phyloP scores from a whole-genome alignment of 92 coral and sea anemone genomes.

The Porites lobata region DNA sequence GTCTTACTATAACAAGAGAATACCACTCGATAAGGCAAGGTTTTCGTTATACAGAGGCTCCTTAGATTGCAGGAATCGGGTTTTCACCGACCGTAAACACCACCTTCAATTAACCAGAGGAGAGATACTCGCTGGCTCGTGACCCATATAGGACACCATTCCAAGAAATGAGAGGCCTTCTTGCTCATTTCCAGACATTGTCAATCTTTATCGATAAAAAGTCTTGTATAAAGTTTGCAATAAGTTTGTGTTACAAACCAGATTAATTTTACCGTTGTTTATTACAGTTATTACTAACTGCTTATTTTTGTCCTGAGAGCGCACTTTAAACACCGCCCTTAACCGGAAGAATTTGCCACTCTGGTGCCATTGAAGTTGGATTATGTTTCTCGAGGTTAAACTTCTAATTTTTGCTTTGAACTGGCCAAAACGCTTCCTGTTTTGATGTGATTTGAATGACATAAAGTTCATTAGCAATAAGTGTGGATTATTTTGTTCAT shows the following conservation, averaged over 20 bases:
- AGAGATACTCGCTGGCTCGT: too few relatives aligned
- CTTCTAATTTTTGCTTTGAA: not conserved
- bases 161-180: too few relatives aligned
- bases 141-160: too few relatives aligned
- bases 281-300: too few relatives aligned
- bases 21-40: too few relatives aligned
- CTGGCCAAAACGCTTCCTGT: slow-evolving; percentile 22
- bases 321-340: slow-evolving; percentile 7
- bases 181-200: too few relatives aligned
- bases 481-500: not conserved
- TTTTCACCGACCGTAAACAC: too few relatives aligned
- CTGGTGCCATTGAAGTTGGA: not conserved
- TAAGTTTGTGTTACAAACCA: not conserved
- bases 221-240: not conserved
- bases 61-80: too few relatives aligned
- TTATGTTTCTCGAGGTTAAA: slow-evolving; percentile 19
- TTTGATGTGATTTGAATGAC: slow-evolving; percentile 13
- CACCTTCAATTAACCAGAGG: too few relatives aligned
- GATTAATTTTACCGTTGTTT: not conserved
- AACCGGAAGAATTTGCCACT: slow-evolving; percentile 32
- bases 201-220: not conserved
- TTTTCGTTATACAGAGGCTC: too few relatives aligned
- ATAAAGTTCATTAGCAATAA: not conserved
- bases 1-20: too few relatives aligned
- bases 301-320: not conserved